These are phyloP conservation scores for Philonicus albiceps DNA, from an alignment of 2,888 invertebrate species.

Conservation along the genomic window DNA sequence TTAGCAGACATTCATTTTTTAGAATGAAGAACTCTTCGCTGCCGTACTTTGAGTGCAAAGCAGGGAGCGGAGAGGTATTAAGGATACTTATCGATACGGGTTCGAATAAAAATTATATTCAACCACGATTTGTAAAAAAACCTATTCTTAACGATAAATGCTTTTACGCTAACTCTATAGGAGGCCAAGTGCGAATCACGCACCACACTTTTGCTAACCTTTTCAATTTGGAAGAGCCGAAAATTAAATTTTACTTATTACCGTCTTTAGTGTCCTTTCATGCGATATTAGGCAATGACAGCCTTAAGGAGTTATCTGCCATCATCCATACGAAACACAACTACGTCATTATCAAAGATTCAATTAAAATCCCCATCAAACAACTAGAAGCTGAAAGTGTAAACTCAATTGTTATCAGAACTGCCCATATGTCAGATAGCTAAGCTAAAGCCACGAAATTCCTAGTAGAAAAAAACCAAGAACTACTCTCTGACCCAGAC, in stretches of 20 bases:
- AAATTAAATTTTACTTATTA: not conserved
- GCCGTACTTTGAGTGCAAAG: not conserved
- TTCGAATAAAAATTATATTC: too few relatives aligned
- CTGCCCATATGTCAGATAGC: not conserved
- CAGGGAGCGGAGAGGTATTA: constrained; percentile 28
- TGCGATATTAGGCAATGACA: not conserved
- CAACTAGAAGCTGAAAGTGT: too few relatives aligned
- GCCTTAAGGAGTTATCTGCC: too few relatives aligned
- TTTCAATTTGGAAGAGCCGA: not conserved
- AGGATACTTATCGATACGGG: constrained; percentile 14
- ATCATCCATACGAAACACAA: not conserved
- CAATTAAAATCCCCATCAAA: too few relatives aligned
- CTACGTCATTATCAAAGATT: too few relatives aligned
- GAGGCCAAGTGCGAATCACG: too few relatives aligned
- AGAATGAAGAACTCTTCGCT: not conserved
- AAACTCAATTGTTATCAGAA: not conserved
- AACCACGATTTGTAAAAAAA: too few relatives aligned
- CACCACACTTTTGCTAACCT: constrained; percentile 40
- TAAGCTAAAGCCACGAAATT: not conserved
- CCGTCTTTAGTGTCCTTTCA: not conserved
- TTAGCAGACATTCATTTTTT: too few relatives aligned
- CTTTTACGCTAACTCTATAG: too few relatives aligned
- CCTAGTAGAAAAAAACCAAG: not conserved
- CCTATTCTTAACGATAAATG: too few relatives aligned
- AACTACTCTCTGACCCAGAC: not conserved